Evolutionary conservation across 2,888 invertebrate genomes (phyloP).

Genomic region (Leptinotarsa haldemani): DNA sequence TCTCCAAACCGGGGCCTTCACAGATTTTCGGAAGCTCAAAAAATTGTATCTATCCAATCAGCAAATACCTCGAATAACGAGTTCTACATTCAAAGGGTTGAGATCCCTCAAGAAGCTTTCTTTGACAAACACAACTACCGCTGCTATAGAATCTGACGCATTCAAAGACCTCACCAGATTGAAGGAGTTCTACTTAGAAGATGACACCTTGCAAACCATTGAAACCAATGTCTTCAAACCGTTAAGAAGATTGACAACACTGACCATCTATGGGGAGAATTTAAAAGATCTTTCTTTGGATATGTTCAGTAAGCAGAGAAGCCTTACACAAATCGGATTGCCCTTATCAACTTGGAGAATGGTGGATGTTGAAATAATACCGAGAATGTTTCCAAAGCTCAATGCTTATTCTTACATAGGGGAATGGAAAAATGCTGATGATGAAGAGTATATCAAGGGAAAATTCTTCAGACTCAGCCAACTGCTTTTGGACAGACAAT

Average conservation of each 20-base stretch:
- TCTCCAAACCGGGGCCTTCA: conserved; percentile 12
- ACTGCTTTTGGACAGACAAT: neutral
- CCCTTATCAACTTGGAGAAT: conserved; percentile 33
- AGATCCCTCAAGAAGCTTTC: conserved; percentile 21
- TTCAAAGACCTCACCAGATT: conserved; percentile 25
- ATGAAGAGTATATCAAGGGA: conserved; percentile 2
- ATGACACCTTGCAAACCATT: conserved; percentile 22
- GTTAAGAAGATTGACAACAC: conserved; percentile 21
- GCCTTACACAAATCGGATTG: conserved; percentile 28
- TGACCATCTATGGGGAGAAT: conserved; percentile 32
- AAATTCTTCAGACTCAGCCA: conserved; percentile 2
- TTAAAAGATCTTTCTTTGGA: conserved; percentile 25
- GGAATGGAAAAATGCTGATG: neutral
- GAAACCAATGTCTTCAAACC: conserved; percentile 23
- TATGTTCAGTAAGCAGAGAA: conserved; percentile 29
- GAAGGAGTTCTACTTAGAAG: conserved; percentile 32
- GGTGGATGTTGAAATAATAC: conserved; percentile 26
- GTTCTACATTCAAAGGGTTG: conserved; percentile 29
- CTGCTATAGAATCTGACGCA: conserved; percentile 26
- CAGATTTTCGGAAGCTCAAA: conserved; percentile 16
- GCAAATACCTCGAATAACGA: conserved; percentile 22
- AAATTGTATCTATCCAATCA: conserved; percentile 17
- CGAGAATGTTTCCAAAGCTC: conserved; percentile 27
- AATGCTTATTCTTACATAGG: conserved; percentile 31
- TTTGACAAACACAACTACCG: conserved; percentile 18